Evolutionary conservation across 2,113 vertebrate species (phyloP), one percentile per base, ranked within the genome.

Genomic region (Lepus europaeus): DNA sequence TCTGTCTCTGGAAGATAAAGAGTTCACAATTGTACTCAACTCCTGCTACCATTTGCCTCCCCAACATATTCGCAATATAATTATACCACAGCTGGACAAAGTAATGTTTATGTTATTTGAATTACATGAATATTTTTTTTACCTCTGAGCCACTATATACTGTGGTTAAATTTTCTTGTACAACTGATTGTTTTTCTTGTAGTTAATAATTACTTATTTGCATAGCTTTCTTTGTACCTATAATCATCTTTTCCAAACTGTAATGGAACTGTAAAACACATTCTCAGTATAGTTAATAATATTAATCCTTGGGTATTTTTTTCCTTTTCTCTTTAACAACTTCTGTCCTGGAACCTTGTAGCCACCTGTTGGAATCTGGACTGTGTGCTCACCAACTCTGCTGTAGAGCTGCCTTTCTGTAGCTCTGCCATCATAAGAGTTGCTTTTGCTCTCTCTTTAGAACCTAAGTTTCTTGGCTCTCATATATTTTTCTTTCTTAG

Each of bases 1-100:
- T 92, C 6, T 27, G 77, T 73, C 31, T 86, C 33, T 90, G 36
- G 12, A 79, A 92, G 45, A 36, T 86, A 83, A 90, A 79, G n/a
- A 94, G 63, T 93, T 92, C 87, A 88, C 20, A 76, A 29, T 90
- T 22, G 92, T 87, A 69, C 31, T 45, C 59, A 86, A 63, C 27
- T 82, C 3, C 56, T 88, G 23, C 27, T 93, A 61, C 33, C 49
- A 59, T 29, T 77, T 93, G 51, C 6, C 25, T 20, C 13, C 22
- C 20, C 12, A 10, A 22, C 1, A 72, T 7, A n/a, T 25, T 64
- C 39, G 22, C 61, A 80, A 29, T 63, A 68, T 73, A 79, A 59
- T 59, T 33, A 17, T 79, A 39, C 19, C 27, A 84, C 14, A 86
- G 73, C 49, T 91, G 73, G 16, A 29, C 27, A 95, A 66, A 74